Conservation (phyloP, 2,797 vertebrate species). For the Argyrosomus regius region DNA sequence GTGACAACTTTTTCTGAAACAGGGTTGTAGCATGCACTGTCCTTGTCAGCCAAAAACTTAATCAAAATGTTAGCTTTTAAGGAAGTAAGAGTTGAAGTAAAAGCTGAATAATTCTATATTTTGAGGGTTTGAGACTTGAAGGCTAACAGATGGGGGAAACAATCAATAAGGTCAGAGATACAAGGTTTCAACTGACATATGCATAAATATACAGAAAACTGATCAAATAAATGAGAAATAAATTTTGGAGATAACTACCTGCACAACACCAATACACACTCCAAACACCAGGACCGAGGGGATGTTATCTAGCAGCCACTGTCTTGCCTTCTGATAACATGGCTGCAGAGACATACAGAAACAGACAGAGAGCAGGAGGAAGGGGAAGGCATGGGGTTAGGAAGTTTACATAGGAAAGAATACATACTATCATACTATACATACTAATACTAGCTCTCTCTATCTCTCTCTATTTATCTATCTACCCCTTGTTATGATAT, state of each 20-base stretch:
- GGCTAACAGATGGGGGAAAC: neutral
- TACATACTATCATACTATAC: neutral
- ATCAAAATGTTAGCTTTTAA: too few relatives aligned
- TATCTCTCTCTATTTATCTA: too few relatives aligned
- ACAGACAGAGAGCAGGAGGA: neutral
- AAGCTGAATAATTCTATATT: too few relatives aligned
- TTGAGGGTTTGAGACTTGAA: neutral
- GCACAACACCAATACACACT: slow-evolving; percentile 85
- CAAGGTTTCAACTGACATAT: neutral
- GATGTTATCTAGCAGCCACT: slow-evolving; percentile 85
- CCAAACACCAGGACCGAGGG: slow-evolving; percentile 85
- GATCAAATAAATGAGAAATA: neutral
- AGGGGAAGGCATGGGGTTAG: too few relatives aligned
- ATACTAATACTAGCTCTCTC: too few relatives aligned
- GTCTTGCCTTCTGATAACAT: slow-evolving; percentile 83
- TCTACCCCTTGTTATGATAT: too few relatives aligned
- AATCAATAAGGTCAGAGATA: neutral
- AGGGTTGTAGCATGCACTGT: too few relatives aligned
- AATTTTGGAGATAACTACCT: slow-evolving; percentile 73
- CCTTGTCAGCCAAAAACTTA: too few relatives aligned
- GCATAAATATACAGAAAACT: neutral
- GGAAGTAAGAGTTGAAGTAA: too few relatives aligned
- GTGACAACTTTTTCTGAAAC: too few relatives aligned
- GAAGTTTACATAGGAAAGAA: neutral
- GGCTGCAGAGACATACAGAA: slow-evolving; percentile 65